Evolutionary conservation across 2,888 invertebrate genomes (phyloP), one percentile per base, ranked within the genome.

Genomic region (Embidobia sp.): DNA sequence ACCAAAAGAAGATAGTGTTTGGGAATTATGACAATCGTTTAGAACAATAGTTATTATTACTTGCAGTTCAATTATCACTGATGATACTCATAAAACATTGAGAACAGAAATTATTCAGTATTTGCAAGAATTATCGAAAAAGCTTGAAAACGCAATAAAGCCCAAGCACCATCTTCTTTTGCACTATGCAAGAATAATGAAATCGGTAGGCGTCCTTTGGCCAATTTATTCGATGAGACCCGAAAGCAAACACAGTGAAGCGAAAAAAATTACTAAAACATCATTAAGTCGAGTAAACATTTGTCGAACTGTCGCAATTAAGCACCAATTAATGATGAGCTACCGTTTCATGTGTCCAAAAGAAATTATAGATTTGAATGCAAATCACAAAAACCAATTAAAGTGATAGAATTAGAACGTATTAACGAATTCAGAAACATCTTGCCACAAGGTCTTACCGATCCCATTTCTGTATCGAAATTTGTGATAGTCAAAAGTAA

Each of bases 1-100:
- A 15, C 67, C 79, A 13, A 46, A 44, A 55, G 63, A 63, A n/a
- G 48, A 77, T 73, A 11, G 29, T 13, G 19, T 73, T 33, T 79
- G 79, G 80, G 8, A 22, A 26, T 11, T 26, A 3, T 3, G 6
- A 11, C 46, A 26, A 46, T 26, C 19, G 8, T 46, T 46, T 11
- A 5, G 46, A 46, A 11, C 13, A 4, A 46, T 46, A 26, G 46
- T 46, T 26, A 8, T 46, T 13, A 46, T 46, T 11, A 6, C 46
- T 11, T 26, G 26, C 11, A 46, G 46, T 46, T 6, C 46, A 46
- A 6, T n/a, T 46, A 10, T 46, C 18, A 46, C 26, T 26, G 3
- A 2, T 1, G 46, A 46, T 3, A 46, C 46, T 26, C 10, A 26
- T 26, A 8, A 26, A 2, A 26, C 26, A n/a, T 10, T 46, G 8